A percentile compares a stretch with the other conserved stretches of the same genome.
phyloP scores from a whole-genome alignment of 1,140 invertebrate genomes.

The Lanistes nyassanus region DNA sequence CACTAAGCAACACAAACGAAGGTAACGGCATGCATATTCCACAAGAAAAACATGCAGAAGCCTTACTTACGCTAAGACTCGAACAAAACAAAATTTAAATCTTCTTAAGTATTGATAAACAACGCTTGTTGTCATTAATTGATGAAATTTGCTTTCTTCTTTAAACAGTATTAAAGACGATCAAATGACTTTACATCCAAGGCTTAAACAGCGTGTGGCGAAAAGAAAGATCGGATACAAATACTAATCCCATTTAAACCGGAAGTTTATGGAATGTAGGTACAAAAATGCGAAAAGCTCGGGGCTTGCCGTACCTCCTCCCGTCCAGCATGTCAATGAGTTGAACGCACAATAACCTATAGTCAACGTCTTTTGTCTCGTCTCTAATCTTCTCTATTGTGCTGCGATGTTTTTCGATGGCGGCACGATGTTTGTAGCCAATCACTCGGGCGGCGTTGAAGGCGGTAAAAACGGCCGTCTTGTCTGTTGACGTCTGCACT shows the following conservation, averaged over 20 bases:
- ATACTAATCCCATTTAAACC: too few species aligned
- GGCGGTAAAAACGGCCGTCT: not conserved
- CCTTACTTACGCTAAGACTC: too few species aligned
- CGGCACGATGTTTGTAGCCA: conserved; percentile 21
- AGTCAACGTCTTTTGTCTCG: not conserved
- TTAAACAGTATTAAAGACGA: too few species aligned
- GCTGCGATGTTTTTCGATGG: conserved; percentile 23
- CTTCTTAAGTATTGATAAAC: not conserved
- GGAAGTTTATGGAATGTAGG: too few species aligned
- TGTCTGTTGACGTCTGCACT: not conserved
- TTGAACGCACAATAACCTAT: not conserved
- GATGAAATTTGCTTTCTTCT: too few species aligned
- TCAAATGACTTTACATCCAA: too few species aligned
- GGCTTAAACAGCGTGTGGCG: too few species aligned
- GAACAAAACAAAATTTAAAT: not conserved
- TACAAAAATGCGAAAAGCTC: too few species aligned
- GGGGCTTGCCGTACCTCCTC: conserved; percentile 36
- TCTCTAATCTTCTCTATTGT: conserved; percentile 21
- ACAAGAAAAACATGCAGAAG: not conserved
- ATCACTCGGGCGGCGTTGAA: conserved; percentile 26
- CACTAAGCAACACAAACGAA: conserved; percentile 28
- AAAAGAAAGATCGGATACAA: too few species aligned
- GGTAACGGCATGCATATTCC: not conserved
- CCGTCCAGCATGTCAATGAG: conserved; percentile 44
- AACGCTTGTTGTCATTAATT: too few species aligned